These are phyloP conservation scores for Drosophila hydei DNA, from an alignment of 1,140 invertebrate species.

Conservation along the genomic window DNA sequence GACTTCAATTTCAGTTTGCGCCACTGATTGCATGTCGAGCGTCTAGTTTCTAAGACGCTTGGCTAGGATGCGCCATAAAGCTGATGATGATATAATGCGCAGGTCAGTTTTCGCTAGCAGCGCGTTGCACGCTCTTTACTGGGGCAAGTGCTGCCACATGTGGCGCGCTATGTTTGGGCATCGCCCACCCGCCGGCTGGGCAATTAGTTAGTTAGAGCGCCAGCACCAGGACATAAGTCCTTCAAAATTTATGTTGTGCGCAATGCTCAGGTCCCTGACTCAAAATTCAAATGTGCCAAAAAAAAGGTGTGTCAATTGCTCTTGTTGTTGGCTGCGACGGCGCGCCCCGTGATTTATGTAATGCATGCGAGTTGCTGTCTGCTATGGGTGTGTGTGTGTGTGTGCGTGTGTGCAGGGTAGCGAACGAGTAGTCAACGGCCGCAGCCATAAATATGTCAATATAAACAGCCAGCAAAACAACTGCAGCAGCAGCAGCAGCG, in stretches of 20 bases:
- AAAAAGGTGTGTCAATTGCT: slow-evolving; percentile 61
- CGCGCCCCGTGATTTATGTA: slow-evolving; percentile 74
- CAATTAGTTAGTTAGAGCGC: slow-evolving; percentile 19
- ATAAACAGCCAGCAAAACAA: slow-evolving; percentile 61
- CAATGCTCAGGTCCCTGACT: slow-evolving; percentile 27
- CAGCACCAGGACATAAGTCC: slow-evolving; percentile 39
- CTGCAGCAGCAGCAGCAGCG: slow-evolving; percentile 52
- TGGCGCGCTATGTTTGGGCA: not conserved
- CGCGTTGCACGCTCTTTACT: too few relatives aligned
- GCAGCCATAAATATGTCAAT: slow-evolving; percentile 79
- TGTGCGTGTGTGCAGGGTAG: not conserved
- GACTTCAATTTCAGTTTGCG: not conserved
- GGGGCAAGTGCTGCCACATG: not conserved
- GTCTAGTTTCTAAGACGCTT: slow-evolving; percentile 42
- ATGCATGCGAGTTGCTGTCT: slow-evolving; percentile 44
- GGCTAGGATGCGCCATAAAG: slow-evolving; percentile 20
- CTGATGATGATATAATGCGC: slow-evolving; percentile 15
- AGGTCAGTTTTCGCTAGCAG: not conserved
- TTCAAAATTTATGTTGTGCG: slow-evolving; percentile 26
- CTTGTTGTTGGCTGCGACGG: slow-evolving; percentile 28
- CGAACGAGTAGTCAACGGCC: slow-evolving; percentile 21
- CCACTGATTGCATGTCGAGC: slow-evolving; percentile 45
- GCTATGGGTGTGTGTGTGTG: too few relatives aligned
- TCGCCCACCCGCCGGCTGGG: slow-evolving; percentile 20
- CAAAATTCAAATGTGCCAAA: slow-evolving; percentile 65